Evolutionary conservation across 1,140 invertebrate genomes (phyloP).

Genomic region (Vanessa tameamea): DNA sequence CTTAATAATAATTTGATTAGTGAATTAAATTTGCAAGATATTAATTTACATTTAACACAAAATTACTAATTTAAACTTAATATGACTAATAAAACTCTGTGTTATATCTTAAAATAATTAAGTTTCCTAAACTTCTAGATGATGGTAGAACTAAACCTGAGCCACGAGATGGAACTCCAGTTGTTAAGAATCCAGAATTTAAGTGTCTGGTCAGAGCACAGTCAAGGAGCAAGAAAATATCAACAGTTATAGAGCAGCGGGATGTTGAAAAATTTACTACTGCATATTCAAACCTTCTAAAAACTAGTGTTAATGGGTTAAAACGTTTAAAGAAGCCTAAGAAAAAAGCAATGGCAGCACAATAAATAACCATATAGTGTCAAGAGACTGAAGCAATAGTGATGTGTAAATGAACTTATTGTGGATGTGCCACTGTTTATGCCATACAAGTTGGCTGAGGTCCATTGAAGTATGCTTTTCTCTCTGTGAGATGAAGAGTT

Average conservation of each 20-base stretch:
- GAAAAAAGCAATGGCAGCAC: slow-evolving; percentile 80
- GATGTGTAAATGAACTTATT: slow-evolving; percentile 44
- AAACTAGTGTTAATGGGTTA: slow-evolving; percentile 92
- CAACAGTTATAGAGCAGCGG: slow-evolving; percentile 89
- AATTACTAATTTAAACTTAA: too few relatives aligned
- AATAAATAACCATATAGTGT: slow-evolving; percentile 52
- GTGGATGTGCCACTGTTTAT: slow-evolving; percentile 31
- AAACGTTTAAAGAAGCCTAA: slow-evolving; percentile 92
- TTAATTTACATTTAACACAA: neutral
- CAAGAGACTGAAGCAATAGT: slow-evolving; percentile 59
- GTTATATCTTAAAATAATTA: neutral
- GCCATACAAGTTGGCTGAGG: slow-evolving; percentile 40
- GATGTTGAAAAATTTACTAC: slow-evolving; percentile 93
- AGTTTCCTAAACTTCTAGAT: slow-evolving; percentile 80
- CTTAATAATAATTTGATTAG: slow-evolving; percentile 38
- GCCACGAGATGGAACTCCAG: slow-evolving; percentile 83
- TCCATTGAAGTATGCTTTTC: slow-evolving; percentile 78
- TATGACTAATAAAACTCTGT: too few relatives aligned
- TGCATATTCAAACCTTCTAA: slow-evolving; percentile 90
- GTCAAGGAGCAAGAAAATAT: slow-evolving; percentile 88
- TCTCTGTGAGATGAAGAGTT: slow-evolving; percentile 75
- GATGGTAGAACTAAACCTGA: slow-evolving; percentile 88
- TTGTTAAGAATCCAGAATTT: slow-evolving; percentile 85
- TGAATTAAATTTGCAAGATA: neutral
- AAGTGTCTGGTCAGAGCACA: slow-evolving; percentile 89